phyloP scores from a whole-genome alignment of 2,888 invertebrate species.

The Nephrocerus scutellatus region DNA sequence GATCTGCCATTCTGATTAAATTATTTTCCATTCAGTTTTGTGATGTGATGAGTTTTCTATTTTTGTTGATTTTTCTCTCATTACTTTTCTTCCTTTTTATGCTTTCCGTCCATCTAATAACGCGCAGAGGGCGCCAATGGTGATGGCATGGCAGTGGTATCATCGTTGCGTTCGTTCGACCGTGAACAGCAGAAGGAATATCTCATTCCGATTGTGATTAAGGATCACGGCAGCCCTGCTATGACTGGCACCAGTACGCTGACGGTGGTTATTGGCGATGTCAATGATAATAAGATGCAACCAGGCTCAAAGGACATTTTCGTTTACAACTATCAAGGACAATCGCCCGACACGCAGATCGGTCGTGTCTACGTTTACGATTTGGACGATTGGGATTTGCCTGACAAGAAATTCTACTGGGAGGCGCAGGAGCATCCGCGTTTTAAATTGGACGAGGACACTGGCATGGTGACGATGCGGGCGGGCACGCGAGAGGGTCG shows the following conservation, averaged over 20 bases:
- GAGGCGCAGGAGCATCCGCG: constrained; percentile 77
- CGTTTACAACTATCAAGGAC: constrained; percentile 93
- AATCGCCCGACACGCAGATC: constrained; percentile 83
- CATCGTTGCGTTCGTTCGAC: constrained; percentile 86
- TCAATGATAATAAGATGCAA: constrained; percentile 98
- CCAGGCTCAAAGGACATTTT: constrained; percentile 95
- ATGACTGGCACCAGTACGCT: constrained; percentile 95
- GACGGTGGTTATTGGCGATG: constrained; percentile 94
- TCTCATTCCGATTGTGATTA: constrained; percentile 93
- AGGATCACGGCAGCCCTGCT: constrained; percentile 92
- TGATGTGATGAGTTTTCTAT: no score
- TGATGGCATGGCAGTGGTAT: constrained; percentile 96
- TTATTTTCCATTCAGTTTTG: no score
- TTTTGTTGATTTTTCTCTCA: neutral
- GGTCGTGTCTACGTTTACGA: constrained; percentile 96
- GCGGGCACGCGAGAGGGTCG: constrained; percentile 85
- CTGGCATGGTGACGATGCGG: constrained; percentile 93
- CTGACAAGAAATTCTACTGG: constrained; percentile 96
- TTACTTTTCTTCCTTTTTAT: neutral
- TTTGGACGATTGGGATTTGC: constrained; percentile 96
- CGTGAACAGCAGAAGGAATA: constrained; percentile 95
- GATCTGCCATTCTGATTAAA: no score
- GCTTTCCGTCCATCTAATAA: no score
- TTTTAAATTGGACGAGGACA: constrained; percentile 83
- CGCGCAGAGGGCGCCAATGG: constrained; percentile 87